A percentile compares a stretch with the other conserved stretches of the same genome.
phyloP scores from a whole-genome alignment of 2,113 vertebrate genomes.

The Eptesicus fuscus region DNA sequence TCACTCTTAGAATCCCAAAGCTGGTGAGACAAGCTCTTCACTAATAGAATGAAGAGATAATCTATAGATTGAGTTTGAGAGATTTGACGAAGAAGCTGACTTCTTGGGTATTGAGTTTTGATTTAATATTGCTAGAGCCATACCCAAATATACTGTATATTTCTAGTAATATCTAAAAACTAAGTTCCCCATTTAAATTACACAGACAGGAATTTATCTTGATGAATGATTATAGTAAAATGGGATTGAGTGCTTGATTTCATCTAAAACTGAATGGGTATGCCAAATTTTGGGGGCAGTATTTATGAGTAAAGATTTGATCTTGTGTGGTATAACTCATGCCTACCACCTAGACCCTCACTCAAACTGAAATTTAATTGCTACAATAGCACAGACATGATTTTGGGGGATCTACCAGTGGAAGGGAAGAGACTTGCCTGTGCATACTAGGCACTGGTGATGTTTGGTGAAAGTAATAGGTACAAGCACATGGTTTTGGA shows the following conservation, averaged over 20 bases:
- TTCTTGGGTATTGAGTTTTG: not conserved
- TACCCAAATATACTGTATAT: not conserved
- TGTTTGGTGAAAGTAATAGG: accelerated
- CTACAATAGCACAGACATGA: accelerated
- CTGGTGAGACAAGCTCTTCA: not conserved
- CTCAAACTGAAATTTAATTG: accelerated
- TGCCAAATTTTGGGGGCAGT: accelerated
- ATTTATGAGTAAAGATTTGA: not conserved
- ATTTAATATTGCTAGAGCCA: not conserved
- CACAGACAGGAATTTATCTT: not conserved
- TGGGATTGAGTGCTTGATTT: not conserved
- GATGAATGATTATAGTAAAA: not conserved
- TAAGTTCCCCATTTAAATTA: not conserved
- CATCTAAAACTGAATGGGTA: not conserved
- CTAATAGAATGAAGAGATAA: not conserved
- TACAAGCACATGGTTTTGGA: accelerated
- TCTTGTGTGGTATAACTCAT: not conserved
- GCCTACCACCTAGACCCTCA: accelerated
- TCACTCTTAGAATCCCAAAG: not conserved
- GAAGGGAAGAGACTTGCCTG: accelerated
- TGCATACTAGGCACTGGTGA: accelerated
- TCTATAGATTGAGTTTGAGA: not conserved
- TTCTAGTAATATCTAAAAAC: constrained; percentile 15
- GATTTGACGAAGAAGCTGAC: not conserved
- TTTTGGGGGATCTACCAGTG: accelerated